phyloP scores from a whole-genome alignment of 2,797 vertebrate genomes.

The Gadopsis marmoratus region DNA sequence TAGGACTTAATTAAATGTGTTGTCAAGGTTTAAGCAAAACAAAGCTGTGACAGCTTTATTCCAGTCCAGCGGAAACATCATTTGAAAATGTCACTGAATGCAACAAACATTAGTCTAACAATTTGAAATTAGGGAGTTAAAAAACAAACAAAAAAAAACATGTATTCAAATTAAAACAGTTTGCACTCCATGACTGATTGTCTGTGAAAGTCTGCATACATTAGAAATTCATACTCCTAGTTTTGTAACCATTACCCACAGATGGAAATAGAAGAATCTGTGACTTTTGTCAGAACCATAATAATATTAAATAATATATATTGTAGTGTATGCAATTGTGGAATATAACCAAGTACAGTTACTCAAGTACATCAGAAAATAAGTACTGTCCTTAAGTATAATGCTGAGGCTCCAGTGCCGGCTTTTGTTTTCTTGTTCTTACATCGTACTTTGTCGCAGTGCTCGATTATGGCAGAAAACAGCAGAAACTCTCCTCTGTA shows the following conservation, averaged over 20 bases:
- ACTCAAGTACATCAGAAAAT: background rate
- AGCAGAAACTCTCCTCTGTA: background rate
- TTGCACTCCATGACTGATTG: background rate
- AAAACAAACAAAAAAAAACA: background rate
- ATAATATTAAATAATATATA: background rate
- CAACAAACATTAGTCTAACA: background rate
- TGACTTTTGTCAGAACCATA: background rate
- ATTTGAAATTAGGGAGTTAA: background rate
- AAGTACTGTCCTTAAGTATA: background rate
- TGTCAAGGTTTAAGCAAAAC: constrained; percentile 6
- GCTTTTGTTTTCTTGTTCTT: background rate
- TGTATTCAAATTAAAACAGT: no score
- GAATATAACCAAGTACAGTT: background rate
- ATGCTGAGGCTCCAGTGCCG: background rate
- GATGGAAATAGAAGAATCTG: background rate
- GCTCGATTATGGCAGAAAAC: background rate
- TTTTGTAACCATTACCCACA: background rate
- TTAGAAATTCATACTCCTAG: background rate
- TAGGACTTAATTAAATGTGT: constrained; percentile 7
- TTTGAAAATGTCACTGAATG: background rate
- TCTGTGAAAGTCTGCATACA: background rate
- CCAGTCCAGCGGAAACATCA: background rate
- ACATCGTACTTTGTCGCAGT: background rate
- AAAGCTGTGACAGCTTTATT: background rate
- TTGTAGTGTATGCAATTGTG: background rate